Conservation (phyloP, 1,140 invertebrate genomes). For the Apocrypta bakeri region DNA sequence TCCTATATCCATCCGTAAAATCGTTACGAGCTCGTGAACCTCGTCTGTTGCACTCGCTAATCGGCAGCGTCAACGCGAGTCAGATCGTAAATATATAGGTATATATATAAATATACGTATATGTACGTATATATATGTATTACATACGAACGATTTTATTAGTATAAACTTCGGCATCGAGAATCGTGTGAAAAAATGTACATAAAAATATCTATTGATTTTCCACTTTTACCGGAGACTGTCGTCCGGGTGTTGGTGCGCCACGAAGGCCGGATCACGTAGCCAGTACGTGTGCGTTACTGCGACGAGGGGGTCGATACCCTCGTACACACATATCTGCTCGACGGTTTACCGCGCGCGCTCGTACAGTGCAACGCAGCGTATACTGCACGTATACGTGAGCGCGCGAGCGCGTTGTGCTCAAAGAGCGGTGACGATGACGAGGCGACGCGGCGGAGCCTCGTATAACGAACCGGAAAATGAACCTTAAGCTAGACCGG, state of each 20-base stretch:
- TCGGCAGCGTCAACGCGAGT: no score
- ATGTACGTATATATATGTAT: no score
- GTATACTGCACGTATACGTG: not conserved
- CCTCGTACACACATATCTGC: conserved; percentile 12
- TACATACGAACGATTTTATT: not conserved
- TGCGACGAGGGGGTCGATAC: conserved; percentile 40
- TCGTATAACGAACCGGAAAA: conserved; percentile 57
- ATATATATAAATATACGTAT: no score
- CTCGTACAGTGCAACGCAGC: not conserved
- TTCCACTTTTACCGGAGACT: conserved; percentile 35
- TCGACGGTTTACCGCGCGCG: not conserved
- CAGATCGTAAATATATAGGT: no score
- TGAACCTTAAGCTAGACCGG: conserved; percentile 48
- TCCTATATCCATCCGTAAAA: not conserved
- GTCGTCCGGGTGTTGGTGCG: conserved; percentile 38
- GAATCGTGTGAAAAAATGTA: not conserved
- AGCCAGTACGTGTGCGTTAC: not conserved
- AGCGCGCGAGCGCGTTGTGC: conserved; percentile 3
- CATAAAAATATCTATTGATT: conserved; percentile 43
- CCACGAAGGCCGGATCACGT: not conserved
- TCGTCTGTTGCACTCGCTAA: no score
- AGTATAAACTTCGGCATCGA: not conserved
- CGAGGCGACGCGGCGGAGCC: not conserved
- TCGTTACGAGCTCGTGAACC: not conserved
- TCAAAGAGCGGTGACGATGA: conserved; percentile 51